Base-by-base conservation (phyloP, 2,113 vertebrate genomes). In the Notarius quadriscutis region DNA sequence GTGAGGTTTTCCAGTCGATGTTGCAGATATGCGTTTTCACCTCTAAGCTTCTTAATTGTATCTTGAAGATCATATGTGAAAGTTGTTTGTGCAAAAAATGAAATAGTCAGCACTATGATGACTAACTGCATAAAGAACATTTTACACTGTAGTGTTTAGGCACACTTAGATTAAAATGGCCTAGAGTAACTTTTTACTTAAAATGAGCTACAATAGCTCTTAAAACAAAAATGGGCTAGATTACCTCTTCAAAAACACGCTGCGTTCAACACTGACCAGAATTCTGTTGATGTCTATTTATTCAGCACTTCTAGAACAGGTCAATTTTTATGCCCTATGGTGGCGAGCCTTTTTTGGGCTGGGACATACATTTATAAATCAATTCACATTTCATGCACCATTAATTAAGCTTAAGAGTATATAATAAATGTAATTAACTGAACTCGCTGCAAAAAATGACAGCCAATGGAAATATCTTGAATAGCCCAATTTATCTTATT, bases 11-110 rank as follows among this genome's bases (percentile, higher is more conserved):
- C 93, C 91, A 95, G 90, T 15, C 84, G 89, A 69, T 94, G 88
- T 85, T 94, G 93, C 55, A 95, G 91, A 65, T 93, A 90, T 7
- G 93, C 41, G 84, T 94, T 94, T 83, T 95, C 94, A 41, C 93
- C 92, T 78, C 93, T 94, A 63, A 95, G 90, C 72, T 90, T 88
- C 78, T 94, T 90, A 81, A 95, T 93, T 74, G 94, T 95, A 50
- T 95, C 93, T 41, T 94, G 93, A 27, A 95, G 92, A 90, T 95
- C 93, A 41, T 94, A 94, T 1, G 89, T 88, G 10, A 84, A 90
- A 78, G 87, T 78, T 1, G 79, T 58, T 27, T 18, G 60, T 53
- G 88, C 88, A 34, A 91, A 65, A 79, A 91, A 81, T 79, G 74
- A 90, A 48, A 91, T 69, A 15, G 88, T 67, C 78, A 90, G 90